These are phyloP conservation scores for Spea multiplicata DNA, from an alignment of 2,113 vertebrate genomes.

Conservation along the genomic window DNA sequence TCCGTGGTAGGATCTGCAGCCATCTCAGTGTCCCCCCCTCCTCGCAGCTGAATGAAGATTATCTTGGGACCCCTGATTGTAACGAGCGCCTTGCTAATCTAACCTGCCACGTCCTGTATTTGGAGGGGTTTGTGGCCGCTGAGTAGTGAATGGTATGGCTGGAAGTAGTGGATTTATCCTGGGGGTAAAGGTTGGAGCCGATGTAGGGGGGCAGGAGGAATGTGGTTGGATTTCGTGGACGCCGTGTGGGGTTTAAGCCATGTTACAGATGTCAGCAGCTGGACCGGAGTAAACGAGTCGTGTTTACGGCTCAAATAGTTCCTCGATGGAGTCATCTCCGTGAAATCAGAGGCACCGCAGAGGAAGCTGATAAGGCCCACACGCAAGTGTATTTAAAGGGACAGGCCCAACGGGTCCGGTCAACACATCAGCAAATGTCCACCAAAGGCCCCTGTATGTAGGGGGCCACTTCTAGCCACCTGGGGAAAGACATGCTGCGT, in stretches of 20 bases:
- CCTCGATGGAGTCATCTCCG: slow-evolving; percentile 75
- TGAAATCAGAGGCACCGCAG: slow-evolving; percentile 73
- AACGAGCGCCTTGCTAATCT: too few species aligned
- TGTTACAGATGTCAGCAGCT: slow-evolving; percentile 77
- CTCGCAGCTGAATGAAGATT: too few species aligned
- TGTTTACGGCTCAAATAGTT: slow-evolving; percentile 80
- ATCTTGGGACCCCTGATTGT: too few species aligned
- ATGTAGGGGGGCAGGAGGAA: too few species aligned
- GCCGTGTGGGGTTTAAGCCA: slow-evolving; percentile 59
- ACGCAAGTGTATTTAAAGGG: slow-evolving; percentile 11
- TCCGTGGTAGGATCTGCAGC: too few species aligned
- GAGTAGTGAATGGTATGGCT: neutral
- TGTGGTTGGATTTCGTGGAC: neutral
- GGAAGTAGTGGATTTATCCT: too few species aligned
- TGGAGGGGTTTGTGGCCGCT: neutral
- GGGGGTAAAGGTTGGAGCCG: too few species aligned
- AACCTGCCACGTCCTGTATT: too few species aligned
- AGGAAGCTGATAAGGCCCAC: slow-evolving; percentile 39
- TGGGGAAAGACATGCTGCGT: too few species aligned
- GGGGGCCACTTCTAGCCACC: too few species aligned
- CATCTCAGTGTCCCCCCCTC: too few species aligned
- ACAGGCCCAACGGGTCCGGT: neutral
- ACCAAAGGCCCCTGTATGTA: too few species aligned
- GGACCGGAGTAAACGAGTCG: slow-evolving; percentile 72
- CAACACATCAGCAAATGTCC: neutral